Base-by-base conservation (phyloP, 2,797 vertebrate species). In the Liparis tanakae region DNA sequence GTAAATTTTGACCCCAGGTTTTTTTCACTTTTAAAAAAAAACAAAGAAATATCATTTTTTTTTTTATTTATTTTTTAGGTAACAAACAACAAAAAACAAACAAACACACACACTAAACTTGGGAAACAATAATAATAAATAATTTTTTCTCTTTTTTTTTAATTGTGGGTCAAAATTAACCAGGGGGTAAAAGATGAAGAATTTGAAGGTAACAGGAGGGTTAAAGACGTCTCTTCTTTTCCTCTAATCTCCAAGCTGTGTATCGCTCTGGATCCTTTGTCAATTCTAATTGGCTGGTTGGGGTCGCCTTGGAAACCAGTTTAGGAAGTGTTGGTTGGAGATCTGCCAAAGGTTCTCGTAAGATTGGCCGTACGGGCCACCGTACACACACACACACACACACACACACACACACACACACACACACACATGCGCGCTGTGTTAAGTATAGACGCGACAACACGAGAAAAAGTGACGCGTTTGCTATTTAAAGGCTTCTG, bases 261-360 rank as follows among this genome's bases (percentile, higher is more conserved):
- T 80, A 74, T 51, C 46, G 58, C 51, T 60, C 5, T 0, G 30
- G 73, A 72, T 74, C 70, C 78, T 83, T 76, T 85, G 79, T 83
- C 69, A 33, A 34, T 55, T 89, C 68, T 88, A 90, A 91, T 92
- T 92, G 85, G 86, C 70, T 77, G 81, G 78, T 76, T 79, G 68
- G 43, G 63, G 91, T 93, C 91, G 86, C 89, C 89, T 74, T 85
- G 89, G 92, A 87, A 92, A 91, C 91, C 83, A 77, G 79, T 86
- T 86, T 65, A 70, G 72, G 85, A 85, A 84, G 78, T 80, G 79
- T 67, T 76, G 70, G 80, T 60, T 82, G 85, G 82, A 83, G 73
- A 60, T 75, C 68, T 79, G 81, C 74, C 82, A 85, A 82, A 82
- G 79, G 80, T 89, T 85, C 1, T 36, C 74, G 63, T 87, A 43